Conservation (phyloP, 2,113 vertebrate species). For the Limanda limanda region DNA sequence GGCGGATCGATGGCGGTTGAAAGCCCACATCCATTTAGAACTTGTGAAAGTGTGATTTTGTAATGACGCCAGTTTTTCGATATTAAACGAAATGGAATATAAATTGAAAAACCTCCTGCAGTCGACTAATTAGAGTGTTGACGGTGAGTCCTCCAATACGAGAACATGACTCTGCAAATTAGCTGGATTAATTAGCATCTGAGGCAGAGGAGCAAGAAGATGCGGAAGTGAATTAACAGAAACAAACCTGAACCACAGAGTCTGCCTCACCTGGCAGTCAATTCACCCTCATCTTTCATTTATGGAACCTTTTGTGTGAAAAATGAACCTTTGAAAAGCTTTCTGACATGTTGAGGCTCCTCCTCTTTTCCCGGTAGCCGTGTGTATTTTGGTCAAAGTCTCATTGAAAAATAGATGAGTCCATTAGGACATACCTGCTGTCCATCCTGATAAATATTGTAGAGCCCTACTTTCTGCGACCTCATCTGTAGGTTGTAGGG, state of each 20-base stretch:
- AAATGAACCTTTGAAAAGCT: slow-evolving; percentile 48
- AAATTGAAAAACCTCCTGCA: not conserved
- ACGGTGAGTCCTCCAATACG: not conserved
- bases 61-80: not conserved
- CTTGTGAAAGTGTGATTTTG: slow-evolving; percentile 3
- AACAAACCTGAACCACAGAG: slow-evolving; percentile 13
- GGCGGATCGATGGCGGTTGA: slow-evolving; percentile 1
- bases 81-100: slow-evolving; percentile 2
- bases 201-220: not conserved
- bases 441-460: slow-evolving; percentile 62
- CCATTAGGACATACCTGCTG: slow-evolving; percentile 60
- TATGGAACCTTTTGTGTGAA: slow-evolving; percentile 37
- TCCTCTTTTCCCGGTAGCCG: slow-evolving; percentile 7
- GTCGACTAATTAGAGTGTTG: slow-evolving; percentile 7
- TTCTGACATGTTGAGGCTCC: slow-evolving; percentile 47
- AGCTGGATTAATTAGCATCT: slow-evolving; percentile 2
- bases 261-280: not conserved
- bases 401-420: slow-evolving; percentile 70
- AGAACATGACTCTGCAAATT: not conserved
- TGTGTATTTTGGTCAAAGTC: slow-evolving; percentile 46
- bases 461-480: slow-evolving; percentile 33
- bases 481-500: slow-evolving; percentile 20
- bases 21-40: slow-evolving; percentile 17
- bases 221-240: slow-evolving; percentile 1
- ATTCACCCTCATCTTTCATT: slow-evolving; percentile 64